phyloP scores from a whole-genome alignment of 2,888 invertebrate species.

The Cetonia aurata region DNA sequence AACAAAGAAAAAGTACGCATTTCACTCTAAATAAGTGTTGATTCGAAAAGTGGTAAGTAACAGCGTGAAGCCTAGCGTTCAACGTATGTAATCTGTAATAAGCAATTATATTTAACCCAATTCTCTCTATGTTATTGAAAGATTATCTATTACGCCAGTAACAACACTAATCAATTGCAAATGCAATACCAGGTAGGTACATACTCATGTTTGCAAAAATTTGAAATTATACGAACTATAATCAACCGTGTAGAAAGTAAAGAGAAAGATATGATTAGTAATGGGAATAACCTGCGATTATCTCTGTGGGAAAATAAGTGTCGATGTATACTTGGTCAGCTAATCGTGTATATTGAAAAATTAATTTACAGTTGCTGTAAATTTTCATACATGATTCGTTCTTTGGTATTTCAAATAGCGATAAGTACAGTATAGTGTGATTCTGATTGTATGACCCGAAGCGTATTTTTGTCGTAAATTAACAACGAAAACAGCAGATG shows the following conservation, averaged over 20 bases:
- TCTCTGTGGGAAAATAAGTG: background rate
- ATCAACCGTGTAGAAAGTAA: constrained; percentile 3
- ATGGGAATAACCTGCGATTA: background rate
- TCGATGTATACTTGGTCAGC: background rate
- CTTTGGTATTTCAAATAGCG: too few species aligned
- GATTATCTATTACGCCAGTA: constrained; percentile 10
- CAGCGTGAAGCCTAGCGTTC: too few species aligned
- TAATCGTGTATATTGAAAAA: background rate
- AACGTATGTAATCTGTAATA: background rate
- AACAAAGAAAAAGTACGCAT: too few species aligned
- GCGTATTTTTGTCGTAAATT: too few species aligned
- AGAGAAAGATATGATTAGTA: constrained; percentile 12
- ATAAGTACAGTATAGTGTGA: too few species aligned
- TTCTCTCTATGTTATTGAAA: background rate
- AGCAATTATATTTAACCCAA: constrained; percentile 1
- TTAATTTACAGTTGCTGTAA: constrained; percentile 4
- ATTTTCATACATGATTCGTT: background rate
- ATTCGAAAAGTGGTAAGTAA: too few species aligned
- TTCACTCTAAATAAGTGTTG: too few species aligned
- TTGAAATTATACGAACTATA: background rate
- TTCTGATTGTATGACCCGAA: too few species aligned
- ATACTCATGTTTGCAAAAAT: background rate
- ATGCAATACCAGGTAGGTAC: background rate
- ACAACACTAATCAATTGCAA: constrained; percentile 8
- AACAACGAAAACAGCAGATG: too few species aligned